These are phyloP conservation scores for Mythimna ferrago DNA, from an alignment of 2,888 invertebrate genomes.

Conservation along the genomic window DNA sequence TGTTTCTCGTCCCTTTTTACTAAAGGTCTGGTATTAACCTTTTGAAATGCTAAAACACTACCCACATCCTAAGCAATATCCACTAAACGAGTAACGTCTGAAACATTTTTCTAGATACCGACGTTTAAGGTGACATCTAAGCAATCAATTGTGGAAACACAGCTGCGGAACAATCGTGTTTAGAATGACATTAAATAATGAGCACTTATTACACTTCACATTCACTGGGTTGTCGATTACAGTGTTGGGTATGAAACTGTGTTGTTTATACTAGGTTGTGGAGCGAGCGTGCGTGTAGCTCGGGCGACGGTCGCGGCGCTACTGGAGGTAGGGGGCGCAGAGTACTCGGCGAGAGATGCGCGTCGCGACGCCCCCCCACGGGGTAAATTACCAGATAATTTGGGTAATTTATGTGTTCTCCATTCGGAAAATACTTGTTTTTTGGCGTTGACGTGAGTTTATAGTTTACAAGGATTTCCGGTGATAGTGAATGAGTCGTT, in stretches of 20 bases:
- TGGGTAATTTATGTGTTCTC: conserved; percentile 67
- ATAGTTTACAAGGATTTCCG: conserved; percentile 43
- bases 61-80: conserved; percentile 46
- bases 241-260: conserved; percentile 61
- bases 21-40: conserved; percentile 25
- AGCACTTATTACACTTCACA: conserved; percentile 65
- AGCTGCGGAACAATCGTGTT: conserved; percentile 42
- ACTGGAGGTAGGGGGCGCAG: conserved; percentile 73
- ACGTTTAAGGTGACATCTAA: conserved; percentile 51
- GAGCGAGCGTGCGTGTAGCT: conserved; percentile 63
- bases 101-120: conserved; percentile 57
- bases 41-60: conserved; percentile 44
- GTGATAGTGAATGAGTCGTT: conserved; percentile 3
- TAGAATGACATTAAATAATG: conserved; percentile 31
- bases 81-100: conserved; percentile 48
- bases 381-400: conserved; percentile 76
- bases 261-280: conserved; percentile 68
- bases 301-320: conserved; percentile 70
- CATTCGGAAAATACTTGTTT: conserved; percentile 43
- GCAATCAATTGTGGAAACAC: conserved; percentile 40
- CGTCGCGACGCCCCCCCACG: conserved; percentile 66
- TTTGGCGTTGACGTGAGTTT: conserved; percentile 24
- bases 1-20: conserved; percentile 9
- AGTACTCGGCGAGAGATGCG: conserved; percentile 71
- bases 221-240: conserved; percentile 60